phyloP scores from a whole-genome alignment of 2,888 invertebrate species.

The Dryobota labecula region DNA sequence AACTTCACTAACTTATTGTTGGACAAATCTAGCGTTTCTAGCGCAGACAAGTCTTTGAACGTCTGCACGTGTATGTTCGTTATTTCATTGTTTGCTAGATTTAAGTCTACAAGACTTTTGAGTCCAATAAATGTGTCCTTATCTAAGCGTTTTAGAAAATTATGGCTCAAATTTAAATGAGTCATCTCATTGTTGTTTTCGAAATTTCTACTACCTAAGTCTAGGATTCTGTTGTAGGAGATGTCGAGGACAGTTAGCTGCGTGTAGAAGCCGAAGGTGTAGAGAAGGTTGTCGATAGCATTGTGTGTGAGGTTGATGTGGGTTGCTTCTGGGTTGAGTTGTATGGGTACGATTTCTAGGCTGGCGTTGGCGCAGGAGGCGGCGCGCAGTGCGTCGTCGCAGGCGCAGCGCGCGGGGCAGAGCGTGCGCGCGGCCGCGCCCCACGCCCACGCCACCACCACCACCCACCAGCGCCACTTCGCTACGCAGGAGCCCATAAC shows the following conservation, averaged over 20 bases:
- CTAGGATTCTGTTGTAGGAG: conserved; percentile 94
- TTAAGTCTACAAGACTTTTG: conserved; percentile 92
- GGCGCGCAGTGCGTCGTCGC: conserved; percentile 94
- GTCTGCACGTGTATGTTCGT: conserved; percentile 93
- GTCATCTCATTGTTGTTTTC: conserved; percentile 94
- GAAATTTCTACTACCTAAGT: conserved; percentile 95
- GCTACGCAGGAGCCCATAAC: conserved; percentile 89
- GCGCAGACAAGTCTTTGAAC: conserved; percentile 94
- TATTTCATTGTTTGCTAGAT: conserved; percentile 95
- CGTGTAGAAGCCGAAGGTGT: conserved; percentile 95
- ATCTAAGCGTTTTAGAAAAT: conserved; percentile 92
- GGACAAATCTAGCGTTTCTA: conserved; percentile 94
- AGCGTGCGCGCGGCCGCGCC: conserved; percentile 91
- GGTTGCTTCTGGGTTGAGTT: conserved; percentile 96
- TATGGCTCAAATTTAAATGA: conserved; percentile 94
- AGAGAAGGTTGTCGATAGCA: conserved; percentile 94
- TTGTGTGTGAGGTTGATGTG: conserved; percentile 96
- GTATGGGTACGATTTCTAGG: conserved; percentile 96
- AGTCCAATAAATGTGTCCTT: conserved; percentile 95
- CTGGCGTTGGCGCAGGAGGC: conserved; percentile 94
- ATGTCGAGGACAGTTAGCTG: conserved; percentile 95
- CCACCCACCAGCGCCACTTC: conserved; percentile 89
- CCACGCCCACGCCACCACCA: conserved; percentile 90
- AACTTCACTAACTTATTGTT: conserved; percentile 94
- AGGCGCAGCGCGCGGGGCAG: conserved; percentile 95